phyloP scores from a whole-genome alignment of 2,113 vertebrate genomes.

The Gymnarchus niloticus region DNA sequence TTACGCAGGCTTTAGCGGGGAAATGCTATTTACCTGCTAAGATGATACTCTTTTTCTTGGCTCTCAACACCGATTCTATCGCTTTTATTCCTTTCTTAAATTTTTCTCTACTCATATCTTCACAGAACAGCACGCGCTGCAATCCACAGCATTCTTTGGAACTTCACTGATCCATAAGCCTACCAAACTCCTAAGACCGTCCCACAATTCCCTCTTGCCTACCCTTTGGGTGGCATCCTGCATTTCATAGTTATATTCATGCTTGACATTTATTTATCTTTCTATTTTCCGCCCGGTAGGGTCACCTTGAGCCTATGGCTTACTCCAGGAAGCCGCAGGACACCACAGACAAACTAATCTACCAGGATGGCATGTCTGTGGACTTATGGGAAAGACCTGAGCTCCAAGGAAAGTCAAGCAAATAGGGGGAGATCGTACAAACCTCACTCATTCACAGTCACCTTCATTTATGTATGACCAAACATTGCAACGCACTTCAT shows the following conservation, averaged over 20 bases:
- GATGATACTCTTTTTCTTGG: background rate
- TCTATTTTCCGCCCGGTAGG: too few species aligned
- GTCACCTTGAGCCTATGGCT: too few species aligned
- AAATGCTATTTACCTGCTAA: background rate
- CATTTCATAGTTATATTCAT: background rate
- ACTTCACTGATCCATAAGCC: background rate
- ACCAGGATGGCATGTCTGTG: background rate
- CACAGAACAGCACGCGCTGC: background rate
- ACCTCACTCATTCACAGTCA: background rate
- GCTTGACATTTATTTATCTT: background rate
- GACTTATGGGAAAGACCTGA: background rate
- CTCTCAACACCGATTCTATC: background rate
- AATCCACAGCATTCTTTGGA: background rate
- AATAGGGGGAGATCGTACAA: background rate
- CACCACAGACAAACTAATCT: too few species aligned
- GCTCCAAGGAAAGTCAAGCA: background rate
- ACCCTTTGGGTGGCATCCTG: background rate
- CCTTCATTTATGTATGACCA: too few species aligned
- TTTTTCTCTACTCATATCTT: background rate
- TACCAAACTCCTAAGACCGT: background rate
- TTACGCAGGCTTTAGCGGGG: background rate
- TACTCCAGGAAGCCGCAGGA: too few species aligned
- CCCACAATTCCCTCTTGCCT: background rate
- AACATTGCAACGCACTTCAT: too few species aligned
- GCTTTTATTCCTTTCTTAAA: background rate